Evolutionary conservation across 35 echinoderm and acorn worm species (phyloP), one percentile per base, ranked within the genome.

Genomic region (Nesometra sesokonis): DNA sequence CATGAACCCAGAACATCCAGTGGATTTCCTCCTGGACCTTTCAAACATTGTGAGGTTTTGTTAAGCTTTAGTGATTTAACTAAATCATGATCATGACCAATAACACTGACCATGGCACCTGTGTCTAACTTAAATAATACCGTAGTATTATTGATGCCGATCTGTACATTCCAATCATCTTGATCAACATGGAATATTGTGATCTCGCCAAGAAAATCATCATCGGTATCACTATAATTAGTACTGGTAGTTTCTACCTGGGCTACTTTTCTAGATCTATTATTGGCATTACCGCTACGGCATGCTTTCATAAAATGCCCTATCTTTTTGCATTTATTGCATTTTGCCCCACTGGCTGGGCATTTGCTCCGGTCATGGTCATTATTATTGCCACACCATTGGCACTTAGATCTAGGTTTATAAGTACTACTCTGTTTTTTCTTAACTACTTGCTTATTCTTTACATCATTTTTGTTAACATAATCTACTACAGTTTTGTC

Each of bases 131-230:
- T 87, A 47, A 87, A 40, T 17, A 35, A 2, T 35, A 87, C 29
- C 0, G 11, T 39, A 34, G 34, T 31, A 78, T 30, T 36, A 47
- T 33, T 80, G 47, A 86, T 32, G 21, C 38, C 30, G 32, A 86
- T n/a, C 2, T 86, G 23, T 32, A 67, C 85, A 13, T 36, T 47
- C 85, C 85, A 86, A 36, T 77, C 57, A 77, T 57, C 36, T 29
- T 78, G 32, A 35, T 87, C 35, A 76, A 78, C 86, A 78, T 33
- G 36, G 37, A 39, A 35, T 17, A 80, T 37, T 78, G 78, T 30
- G 11, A 86, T 57, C 77, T 80, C 86, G 9, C 86, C 67, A 23
- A 87, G 77, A 87, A 87, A 87, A 17, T 87, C 57, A 36, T 47
- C 27, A 77, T 86, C 57, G 0, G 32, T 17, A 0, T n/a, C 13